phyloP scores from a whole-genome alignment of 1,140 invertebrate species.

The Meloidogyne floridensis region DNA sequence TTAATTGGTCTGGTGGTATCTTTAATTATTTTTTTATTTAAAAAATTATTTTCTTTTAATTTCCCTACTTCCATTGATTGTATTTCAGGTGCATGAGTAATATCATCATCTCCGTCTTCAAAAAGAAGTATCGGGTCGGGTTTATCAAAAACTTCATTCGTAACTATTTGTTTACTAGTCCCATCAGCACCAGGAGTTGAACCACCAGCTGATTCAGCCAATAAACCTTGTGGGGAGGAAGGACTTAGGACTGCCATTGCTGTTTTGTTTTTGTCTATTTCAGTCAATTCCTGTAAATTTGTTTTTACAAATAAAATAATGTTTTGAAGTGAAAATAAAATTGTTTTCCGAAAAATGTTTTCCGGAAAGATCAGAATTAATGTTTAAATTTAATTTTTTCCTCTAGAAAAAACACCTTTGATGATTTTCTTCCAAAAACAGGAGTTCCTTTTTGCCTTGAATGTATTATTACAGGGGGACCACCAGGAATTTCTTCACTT shows the following conservation, averaged over 20 bases:
- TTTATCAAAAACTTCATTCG: conserved; percentile 47
- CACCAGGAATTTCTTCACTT: conserved; percentile 16
- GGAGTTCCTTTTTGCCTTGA: background rate
- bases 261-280: background rate
- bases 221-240: background rate
- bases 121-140: conserved; percentile 40
- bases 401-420: background rate
- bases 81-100: conserved; percentile 62
- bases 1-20: conserved; percentile 61
- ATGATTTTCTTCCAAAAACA: background rate
- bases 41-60: background rate
- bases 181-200: conserved; percentile 12
- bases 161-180: conserved; percentile 24
- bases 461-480: background rate
- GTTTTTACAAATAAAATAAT: too few relatives aligned
- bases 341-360: too few relatives aligned
- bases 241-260: background rate
- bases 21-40: background rate
- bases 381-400: background rate
- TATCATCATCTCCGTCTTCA: conserved; percentile 57
- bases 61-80: conserved; percentile 52
- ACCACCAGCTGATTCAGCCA: background rate
- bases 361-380: background rate
- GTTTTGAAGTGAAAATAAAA: too few relatives aligned
- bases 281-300: background rate